Conservation (phyloP, 2,113 vertebrate genomes). For the Serinus canaria region DNA sequence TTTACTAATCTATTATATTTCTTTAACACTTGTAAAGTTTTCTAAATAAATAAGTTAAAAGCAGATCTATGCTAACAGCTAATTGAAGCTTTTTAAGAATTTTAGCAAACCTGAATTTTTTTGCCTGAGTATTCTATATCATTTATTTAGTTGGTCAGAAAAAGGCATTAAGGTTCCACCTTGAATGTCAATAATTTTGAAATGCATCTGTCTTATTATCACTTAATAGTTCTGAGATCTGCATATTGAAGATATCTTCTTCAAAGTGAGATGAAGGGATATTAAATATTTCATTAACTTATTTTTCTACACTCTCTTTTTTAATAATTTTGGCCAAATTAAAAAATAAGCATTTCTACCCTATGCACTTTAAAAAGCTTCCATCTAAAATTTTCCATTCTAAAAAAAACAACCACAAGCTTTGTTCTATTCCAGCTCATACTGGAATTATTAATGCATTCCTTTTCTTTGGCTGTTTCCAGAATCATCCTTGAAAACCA, state of each 20-base stretch:
- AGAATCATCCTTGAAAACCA: neutral
- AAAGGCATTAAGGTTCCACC: neutral
- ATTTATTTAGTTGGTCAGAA: neutral
- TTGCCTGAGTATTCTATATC: neutral
- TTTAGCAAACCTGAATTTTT: neutral
- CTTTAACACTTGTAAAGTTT: neutral
- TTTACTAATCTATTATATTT: neutral
- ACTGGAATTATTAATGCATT: neutral
- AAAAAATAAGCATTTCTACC: neutral
- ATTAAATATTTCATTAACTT: neutral
- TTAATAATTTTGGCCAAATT: neutral
- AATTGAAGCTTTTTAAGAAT: neutral
- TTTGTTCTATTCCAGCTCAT: neutral
- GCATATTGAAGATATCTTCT: neutral
- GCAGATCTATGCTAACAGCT: neutral
- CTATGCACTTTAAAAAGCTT: neutral
- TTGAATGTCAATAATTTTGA: neutral
- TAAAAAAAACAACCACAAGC: neutral
- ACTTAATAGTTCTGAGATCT: neutral
- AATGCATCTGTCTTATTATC: neutral
- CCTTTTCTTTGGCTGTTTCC: neutral
- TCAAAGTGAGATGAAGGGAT: neutral
- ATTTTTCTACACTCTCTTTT: neutral
- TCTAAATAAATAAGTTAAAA: neutral
- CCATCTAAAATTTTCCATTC: neutral